Conservation (phyloP, 1,140 invertebrate species). For the Diuraphis noxia region DNA sequence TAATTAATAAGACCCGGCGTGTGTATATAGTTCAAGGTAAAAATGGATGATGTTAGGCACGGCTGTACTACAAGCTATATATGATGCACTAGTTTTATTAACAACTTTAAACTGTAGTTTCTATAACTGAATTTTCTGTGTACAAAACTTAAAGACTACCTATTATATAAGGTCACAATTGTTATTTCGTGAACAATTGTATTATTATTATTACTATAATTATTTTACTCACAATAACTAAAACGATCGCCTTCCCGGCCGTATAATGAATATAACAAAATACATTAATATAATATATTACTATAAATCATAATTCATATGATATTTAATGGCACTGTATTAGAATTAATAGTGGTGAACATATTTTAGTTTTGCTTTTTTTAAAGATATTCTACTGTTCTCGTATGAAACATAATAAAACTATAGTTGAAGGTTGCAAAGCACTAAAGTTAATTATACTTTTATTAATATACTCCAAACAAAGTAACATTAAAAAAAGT, state of each 20-base stretch:
- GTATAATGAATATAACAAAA: too few relatives aligned
- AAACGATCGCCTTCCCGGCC: not conserved
- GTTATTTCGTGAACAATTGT: not conserved
- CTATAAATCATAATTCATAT: not conserved
- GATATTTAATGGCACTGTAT: not conserved
- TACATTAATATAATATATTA: not conserved
- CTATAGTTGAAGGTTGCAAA: not conserved
- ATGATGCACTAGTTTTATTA: not conserved
- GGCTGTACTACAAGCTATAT: not conserved
- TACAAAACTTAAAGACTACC: not conserved
- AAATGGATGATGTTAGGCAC: not conserved
- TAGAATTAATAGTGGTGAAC: not conserved
- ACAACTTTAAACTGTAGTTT: not conserved
- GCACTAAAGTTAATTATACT: not conserved
- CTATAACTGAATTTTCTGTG: not conserved
- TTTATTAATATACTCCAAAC: not conserved
- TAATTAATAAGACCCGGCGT: not conserved
- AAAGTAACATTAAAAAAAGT: not conserved
- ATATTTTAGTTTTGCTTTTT: not conserved
- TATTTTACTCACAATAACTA: not conserved
- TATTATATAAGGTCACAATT: not conserved
- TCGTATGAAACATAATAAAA: not conserved
- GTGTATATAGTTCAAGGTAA: not conserved
- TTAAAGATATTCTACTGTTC: not conserved
- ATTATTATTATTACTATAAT: not conserved